Conservation (phyloP, 2,797 vertebrate species). For the Girardinus metallicus region DNA sequence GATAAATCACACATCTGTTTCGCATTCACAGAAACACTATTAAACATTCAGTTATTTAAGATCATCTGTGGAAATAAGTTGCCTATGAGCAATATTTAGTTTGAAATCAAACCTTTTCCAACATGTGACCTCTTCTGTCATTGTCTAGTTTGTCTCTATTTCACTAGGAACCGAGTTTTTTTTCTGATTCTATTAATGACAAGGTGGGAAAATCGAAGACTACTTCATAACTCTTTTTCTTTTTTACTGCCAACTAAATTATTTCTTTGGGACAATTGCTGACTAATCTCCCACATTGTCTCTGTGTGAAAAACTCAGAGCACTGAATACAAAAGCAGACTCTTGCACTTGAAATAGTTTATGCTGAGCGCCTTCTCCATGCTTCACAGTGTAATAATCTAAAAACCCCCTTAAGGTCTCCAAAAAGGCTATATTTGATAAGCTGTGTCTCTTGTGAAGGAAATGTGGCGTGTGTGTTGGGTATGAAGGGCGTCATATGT, state of each 20-base stretch:
- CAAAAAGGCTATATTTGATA: constrained; percentile 61
- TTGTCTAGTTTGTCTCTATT: constrained; percentile 32
- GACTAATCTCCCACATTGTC: constrained; percentile 57
- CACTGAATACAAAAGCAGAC: constrained; percentile 44
- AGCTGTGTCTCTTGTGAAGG: constrained; percentile 50
- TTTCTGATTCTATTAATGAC: constrained; percentile 56
- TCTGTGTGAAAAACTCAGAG: constrained; percentile 44
- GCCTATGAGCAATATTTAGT: not conserved
- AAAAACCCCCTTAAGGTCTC: constrained; percentile 47
- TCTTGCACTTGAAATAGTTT: constrained; percentile 54
- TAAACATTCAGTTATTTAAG: not conserved
- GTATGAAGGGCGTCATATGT: constrained; percentile 36
- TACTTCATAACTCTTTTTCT: constrained; percentile 65
- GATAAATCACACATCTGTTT: not conserved
- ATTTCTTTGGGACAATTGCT: constrained; percentile 64
- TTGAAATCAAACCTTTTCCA: constrained; percentile 10
- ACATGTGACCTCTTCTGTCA: constrained; percentile 10
- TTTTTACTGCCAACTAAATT: constrained; percentile 56
- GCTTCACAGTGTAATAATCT: constrained; percentile 51
- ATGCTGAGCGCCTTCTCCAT: constrained; percentile 32
- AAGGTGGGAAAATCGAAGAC: constrained; percentile 53
- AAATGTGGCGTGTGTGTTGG: constrained; percentile 37
- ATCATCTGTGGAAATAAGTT: not conserved
- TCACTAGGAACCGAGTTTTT: constrained; percentile 25
- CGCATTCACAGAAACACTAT: not conserved